Evolutionary conservation across 2,113 vertebrate genomes (phyloP), one percentile per base, ranked within the genome.

Genomic region (Fulica atra): DNA sequence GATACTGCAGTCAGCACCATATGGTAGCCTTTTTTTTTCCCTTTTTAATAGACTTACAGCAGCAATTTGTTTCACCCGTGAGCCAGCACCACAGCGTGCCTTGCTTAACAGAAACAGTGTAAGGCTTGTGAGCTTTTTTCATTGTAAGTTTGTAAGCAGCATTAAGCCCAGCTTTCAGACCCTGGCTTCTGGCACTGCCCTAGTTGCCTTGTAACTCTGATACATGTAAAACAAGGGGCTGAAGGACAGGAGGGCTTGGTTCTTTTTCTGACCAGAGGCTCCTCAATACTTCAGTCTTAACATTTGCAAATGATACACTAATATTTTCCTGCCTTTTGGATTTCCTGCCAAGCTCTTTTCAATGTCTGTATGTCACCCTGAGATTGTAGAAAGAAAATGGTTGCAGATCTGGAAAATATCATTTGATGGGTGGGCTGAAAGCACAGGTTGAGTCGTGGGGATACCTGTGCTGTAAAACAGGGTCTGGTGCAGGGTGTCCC

Each of bases 1-100:
- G 89, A 76, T 89, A 71, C 93, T 65, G 81, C 86, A 95, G 91
- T 92, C 86, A 89, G 94, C 95, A 92, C 95, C 95, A 96, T 94
- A 95, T 95, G 93, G 94, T 69, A 81, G 80, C 42, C 68, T 88
- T 83, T 93, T 89, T 86, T 64, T 44, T 0, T 7, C 29, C 10
- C n/a, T 87, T 96, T 89, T 82, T 89, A 95, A 92, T 71, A 92
- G 91, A 87, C 93, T 95, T 95, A 76, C 7, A 95, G 91, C 94
- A 95, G 91, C 93, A 96, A 95, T 96, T 97, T 89, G 77, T 76
- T 88, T 95, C 84, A 91, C 81, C 91, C 28, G 2, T 89, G 91
- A 95, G 94, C 93, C 94, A 95, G 89, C 93, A 69, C 89, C 91
- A 42, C 59, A 92, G 91, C 13, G 2, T 92, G 94, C 73, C n/a